phyloP scores from a whole-genome alignment of 1,140 invertebrate species.

The Chionoecetes opilio region DNA sequence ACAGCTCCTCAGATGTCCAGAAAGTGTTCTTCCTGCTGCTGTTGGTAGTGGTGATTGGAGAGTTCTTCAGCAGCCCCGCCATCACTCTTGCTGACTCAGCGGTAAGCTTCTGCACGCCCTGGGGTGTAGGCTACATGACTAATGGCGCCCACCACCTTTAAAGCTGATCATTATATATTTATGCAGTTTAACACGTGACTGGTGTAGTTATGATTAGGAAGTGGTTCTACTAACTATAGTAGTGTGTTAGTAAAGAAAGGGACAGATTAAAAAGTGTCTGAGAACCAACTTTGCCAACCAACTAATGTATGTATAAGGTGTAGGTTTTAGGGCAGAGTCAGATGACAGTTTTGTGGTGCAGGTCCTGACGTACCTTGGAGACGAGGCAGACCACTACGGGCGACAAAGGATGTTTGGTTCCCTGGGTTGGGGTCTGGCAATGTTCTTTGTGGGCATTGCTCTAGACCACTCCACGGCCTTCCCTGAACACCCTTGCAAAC shows the following conservation, averaged over 20 bases:
- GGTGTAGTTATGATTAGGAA: too few species aligned
- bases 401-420: constrained; percentile 99
- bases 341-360: background rate
- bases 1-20: constrained; percentile 93
- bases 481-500: constrained; percentile 94
- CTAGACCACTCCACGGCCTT: constrained; percentile 97
- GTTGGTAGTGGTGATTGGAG: constrained; percentile 96
- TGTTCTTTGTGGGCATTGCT: constrained; percentile 99
- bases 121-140: too few species aligned
- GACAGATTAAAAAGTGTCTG: too few species aligned
- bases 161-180: too few species aligned
- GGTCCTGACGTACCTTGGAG: constrained; percentile 92
- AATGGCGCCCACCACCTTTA: too few species aligned
- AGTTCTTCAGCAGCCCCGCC: constrained; percentile 98
- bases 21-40: constrained; percentile 98
- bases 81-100: constrained; percentile 98
- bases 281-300: too few species aligned
- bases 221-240: too few species aligned
- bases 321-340: background rate
- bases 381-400: constrained; percentile 95
- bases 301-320: too few species aligned
- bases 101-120: constrained; percentile 84
- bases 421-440: constrained; percentile 98
- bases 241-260: too few species aligned
- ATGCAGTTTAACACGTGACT: too few species aligned